Evolutionary conservation across 2,888 invertebrate genomes (phyloP).

Genomic region (Catocala sponsa): DNA sequence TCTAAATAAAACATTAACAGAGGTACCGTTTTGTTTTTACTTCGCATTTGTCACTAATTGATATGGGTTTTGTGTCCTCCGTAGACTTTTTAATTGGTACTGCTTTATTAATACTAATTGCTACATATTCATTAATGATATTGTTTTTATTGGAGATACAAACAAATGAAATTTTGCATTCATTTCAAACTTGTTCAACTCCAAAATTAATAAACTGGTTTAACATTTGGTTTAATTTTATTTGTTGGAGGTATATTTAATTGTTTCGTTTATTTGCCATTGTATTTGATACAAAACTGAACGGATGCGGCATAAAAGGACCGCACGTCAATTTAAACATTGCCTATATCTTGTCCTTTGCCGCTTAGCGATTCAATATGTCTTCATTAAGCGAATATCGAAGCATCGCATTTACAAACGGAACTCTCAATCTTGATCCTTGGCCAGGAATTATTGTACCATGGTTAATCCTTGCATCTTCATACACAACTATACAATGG

Average conservation of each 20-base stretch:
- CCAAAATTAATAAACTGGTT: conserved; percentile 29
- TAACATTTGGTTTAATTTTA: conserved; percentile 26
- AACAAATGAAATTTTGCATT: not conserved
- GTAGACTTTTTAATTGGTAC: conserved; percentile 66
- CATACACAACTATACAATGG: conserved; percentile 31
- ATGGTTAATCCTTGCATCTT: conserved; percentile 65
- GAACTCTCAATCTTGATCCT: conserved; percentile 84
- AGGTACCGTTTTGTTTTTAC: conserved; percentile 72
- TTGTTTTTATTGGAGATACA: conserved; percentile 10
- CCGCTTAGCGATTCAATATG: conserved; percentile 87
- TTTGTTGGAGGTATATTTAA: conserved; percentile 42
- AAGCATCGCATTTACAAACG: conserved; percentile 80
- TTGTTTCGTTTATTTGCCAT: conserved; percentile 55
- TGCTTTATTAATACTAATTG: conserved; percentile 46
- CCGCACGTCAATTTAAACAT: conserved; percentile 85
- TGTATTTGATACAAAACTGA: conserved; percentile 58
- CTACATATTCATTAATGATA: conserved; percentile 34
- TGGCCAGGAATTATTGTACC: conserved; percentile 75
- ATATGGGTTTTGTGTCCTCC: conserved; percentile 73
- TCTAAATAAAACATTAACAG: conserved; percentile 82
- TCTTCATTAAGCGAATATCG: conserved; percentile 87
- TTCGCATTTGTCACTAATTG: conserved; percentile 77
- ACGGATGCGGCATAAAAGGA: conserved; percentile 74
- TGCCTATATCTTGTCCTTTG: conserved; percentile 82
- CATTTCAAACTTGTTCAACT: conserved; percentile 13